phyloP scores from a whole-genome alignment of 2,797 vertebrate species.

The Crenichthys baileyi region DNA sequence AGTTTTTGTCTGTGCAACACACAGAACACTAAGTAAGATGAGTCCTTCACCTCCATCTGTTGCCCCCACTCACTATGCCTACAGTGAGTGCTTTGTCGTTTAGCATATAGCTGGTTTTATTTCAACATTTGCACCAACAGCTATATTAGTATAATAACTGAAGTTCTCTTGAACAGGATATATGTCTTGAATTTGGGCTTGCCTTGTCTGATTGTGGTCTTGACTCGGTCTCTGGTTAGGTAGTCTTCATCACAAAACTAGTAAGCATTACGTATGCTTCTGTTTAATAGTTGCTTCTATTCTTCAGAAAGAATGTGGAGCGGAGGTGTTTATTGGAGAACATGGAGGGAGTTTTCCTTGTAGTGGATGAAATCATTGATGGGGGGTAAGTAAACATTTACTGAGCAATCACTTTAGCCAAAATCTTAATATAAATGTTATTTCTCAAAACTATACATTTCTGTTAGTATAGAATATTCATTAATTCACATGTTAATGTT shows the following conservation, averaged over 20 bases:
- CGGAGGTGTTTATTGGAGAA: constrained; percentile 89
- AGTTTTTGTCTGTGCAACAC: no score
- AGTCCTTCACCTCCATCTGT: no score
- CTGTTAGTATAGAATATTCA: neutral
- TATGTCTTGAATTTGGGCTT: neutral
- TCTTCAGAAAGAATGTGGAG: constrained; percentile 89
- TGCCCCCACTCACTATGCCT: no score
- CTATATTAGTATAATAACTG: no score
- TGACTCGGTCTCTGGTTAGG: neutral
- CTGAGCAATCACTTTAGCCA: neutral
- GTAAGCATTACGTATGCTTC: neutral
- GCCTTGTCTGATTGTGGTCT: neutral
- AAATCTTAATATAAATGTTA: neutral
- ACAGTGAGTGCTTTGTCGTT: no score
- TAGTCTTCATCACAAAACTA: neutral
- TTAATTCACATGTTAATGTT: no score
- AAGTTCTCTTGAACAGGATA: neutral
- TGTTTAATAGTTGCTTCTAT: neutral
- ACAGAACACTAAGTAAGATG: no score
- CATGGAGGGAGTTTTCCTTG: constrained; percentile 89
- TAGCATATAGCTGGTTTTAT: no score
- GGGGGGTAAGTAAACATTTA: constrained; percentile 74
- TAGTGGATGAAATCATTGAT: constrained; percentile 94
- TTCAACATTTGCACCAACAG: neutral
- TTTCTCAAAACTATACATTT: neutral